Evolutionary conservation across 1,140 invertebrate genomes (phyloP), one percentile per base, ranked within the genome.

Genomic region (Fopius arisanus): DNA sequence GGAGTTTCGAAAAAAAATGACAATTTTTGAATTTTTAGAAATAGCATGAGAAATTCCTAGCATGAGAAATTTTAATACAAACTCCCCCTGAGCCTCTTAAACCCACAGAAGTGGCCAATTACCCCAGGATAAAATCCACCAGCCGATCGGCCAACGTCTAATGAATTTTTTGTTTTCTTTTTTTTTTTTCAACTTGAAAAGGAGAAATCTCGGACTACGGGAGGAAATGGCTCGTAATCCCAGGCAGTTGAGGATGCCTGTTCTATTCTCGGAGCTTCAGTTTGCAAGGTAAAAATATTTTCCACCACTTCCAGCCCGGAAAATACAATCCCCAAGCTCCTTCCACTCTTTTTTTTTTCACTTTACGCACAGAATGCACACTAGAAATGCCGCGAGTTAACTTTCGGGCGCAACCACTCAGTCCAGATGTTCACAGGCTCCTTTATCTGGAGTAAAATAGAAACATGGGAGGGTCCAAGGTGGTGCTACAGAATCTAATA

Each of bases 401-500:
- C 40, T 43, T 43, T 43, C 14, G 40, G n/a, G 14, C n/a, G 40
- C 40, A 12, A 31, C 29, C 29, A 31, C 29, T 37, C 33, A 37
- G 9, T 12, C 33, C 33, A 3, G 33, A 10, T 37, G 33, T 5
- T 10, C 33, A 37, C 1, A 12, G 33, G 33, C 2, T 7, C 1
- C 33, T 37, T 37, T 37, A 37, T 37, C 2, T 37, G 1, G 33
- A 12, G 9, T 37, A 65, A 65, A 65, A 21, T 65, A n/a, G 3
- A 31, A 7, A 31, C 14, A 21, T n/a, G 37, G 16, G 7, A 16
- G n/a, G 10, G 33, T 14, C 31, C 43, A 43, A 21, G 21, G 21
- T 43, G 19, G 19, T 10, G 63, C 7, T 66, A 29, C 66, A 74
- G 72, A 79, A 77, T 78, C 73, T 81, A 80, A 83, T 81, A 83